These are phyloP conservation scores for Cryptocheilus praepositus DNA, from an alignment of 2,888 invertebrate genomes.

Conservation along the genomic window DNA sequence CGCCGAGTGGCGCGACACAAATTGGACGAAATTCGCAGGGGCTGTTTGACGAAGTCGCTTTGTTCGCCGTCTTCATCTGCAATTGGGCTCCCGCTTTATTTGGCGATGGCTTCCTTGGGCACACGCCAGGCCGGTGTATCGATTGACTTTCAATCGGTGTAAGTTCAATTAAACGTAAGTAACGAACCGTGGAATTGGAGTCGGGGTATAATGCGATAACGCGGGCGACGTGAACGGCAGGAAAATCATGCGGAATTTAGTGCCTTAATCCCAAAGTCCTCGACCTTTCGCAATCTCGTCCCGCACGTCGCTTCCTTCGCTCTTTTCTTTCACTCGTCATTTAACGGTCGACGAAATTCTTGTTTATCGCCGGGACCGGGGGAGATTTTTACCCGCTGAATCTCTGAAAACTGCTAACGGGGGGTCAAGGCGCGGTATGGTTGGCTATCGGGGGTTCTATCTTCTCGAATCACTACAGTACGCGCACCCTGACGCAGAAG, in stretches of 20 bases:
- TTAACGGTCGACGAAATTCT: slow-evolving; percentile 39
- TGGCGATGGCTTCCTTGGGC: slow-evolving; percentile 16
- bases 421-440: too few species aligned
- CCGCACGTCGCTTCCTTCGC: too few species aligned
- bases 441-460: not conserved
- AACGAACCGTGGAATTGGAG: slow-evolving; percentile 47
- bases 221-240: slow-evolving; percentile 23
- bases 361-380: slow-evolving; percentile 26
- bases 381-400: slow-evolving; percentile 4
- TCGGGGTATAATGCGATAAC: slow-evolving; percentile 38
- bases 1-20: too few species aligned
- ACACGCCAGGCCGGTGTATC: slow-evolving; percentile 32
- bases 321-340: slow-evolving; percentile 14
- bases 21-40: too few species aligned
- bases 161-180: slow-evolving; percentile 45
- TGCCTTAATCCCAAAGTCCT: slow-evolving; percentile 27
- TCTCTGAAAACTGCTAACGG: too few species aligned
- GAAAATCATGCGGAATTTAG: slow-evolving; percentile 37
- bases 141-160: slow-evolving; percentile 36
- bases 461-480: not conserved
- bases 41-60: too few species aligned
- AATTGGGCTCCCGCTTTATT: too few species aligned
- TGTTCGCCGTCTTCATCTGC: too few species aligned
- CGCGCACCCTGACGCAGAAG: not conserved
- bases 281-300: not conserved